Base-by-base conservation (phyloP, 2,797 vertebrate genomes). In the Liparis tanakae region DNA sequence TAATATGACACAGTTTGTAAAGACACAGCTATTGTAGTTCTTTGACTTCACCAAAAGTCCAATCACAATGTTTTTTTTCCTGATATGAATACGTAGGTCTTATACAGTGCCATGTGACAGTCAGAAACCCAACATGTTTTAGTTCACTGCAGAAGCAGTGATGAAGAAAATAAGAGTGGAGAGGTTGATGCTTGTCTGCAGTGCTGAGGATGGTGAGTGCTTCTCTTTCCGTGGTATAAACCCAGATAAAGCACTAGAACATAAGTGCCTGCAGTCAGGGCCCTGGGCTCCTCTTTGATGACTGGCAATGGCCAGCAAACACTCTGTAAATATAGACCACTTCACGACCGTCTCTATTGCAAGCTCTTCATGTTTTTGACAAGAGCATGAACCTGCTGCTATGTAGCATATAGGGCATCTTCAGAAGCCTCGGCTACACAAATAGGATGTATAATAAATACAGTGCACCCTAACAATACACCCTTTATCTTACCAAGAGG, bases 191-290 rank as follows among this genome's bases (percentile, higher is more conserved):
- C 55, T 14, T 5, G 10, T 22, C 30, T 62, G 10, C 51, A 15
- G 57, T 33, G 14, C 14, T 2, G 41, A 68, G 30, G 15, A 56
- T n/a, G 33, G 34, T 4, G 54, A 57, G 55, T 18, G 12, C 8
- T 57, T 33, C 30, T 33, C 30, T 55, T 30, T 33, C 14, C 15
- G 33, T 33, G 25, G 30, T 55, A 30, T 55, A 37, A 81, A 70
- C 30, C 33, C 25, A 55, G 56, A 6, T n/a, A 69, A 61, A 30
- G 17, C 18, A 34, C 30, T 34, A 36, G 33, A 57, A 57, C n/a
- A 36, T 12, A n/a, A 22, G 43, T 37, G 33, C 7, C 51, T 72
- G 58, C 41, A 69, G n/a, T 30, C 43, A 33, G 30, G 17, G 54
- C 46, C 6, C 1, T 12, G 1, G 37, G 30, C 9, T 58, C 36